Conservation (phyloP, 2,113 vertebrate species). For the Emydura subglobosa region DNA sequence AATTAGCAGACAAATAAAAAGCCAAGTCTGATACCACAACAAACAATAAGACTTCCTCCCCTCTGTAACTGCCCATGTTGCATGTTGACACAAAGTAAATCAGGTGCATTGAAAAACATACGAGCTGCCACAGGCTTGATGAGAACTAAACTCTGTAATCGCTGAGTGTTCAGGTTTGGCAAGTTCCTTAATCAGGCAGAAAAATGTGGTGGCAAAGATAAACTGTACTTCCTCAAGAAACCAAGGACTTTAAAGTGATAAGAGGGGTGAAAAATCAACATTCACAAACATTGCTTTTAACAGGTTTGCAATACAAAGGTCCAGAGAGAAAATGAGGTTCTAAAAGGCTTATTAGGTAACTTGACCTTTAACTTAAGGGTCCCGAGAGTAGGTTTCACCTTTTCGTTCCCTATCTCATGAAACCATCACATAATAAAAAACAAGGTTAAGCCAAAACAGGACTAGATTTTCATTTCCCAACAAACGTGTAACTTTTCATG, state of each 20-base stretch:
- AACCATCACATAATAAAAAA: background rate
- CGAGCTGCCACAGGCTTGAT: background rate
- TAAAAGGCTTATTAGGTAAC: background rate
- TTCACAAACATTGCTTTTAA: background rate
- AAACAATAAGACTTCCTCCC: background rate
- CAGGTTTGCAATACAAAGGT: background rate
- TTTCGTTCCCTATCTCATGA: background rate
- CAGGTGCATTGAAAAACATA: background rate
- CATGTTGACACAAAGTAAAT: background rate
- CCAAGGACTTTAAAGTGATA: background rate
- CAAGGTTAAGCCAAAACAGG: background rate
- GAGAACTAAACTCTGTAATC: background rate
- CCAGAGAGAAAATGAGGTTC: background rate
- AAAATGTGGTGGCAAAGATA: background rate
- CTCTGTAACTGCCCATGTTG: background rate
- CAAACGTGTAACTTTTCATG: background rate
- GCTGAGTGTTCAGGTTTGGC: background rate
- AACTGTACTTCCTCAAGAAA: background rate
- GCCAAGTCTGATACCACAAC: background rate
- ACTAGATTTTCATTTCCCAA: background rate
- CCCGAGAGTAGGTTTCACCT: background rate
- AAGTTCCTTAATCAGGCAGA: background rate
- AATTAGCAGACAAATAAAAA: background rate
- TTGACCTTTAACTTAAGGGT: background rate
- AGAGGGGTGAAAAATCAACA: background rate